Base-by-base conservation (phyloP, 1,140 invertebrate species). In the Formica exsecta region DNA sequence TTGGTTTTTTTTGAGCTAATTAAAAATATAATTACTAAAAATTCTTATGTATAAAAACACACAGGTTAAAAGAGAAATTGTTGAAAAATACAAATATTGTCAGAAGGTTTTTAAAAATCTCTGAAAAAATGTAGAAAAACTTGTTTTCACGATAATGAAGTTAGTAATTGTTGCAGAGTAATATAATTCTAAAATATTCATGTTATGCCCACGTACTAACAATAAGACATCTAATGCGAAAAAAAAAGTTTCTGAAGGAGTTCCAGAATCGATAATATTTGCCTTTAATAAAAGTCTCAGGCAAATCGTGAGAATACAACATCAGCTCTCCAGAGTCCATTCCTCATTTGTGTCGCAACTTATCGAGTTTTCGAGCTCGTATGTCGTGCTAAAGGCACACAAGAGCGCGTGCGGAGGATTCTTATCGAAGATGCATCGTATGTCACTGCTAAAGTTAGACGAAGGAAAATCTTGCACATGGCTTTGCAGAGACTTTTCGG, bases 371-470 rank as follows among this genome's bases (percentile, higher is more conserved):
- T 44, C 79, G 59, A 81, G 51, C 38, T 57, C 44, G 44, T 29
- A 36, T 16, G 19, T n/a, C 44, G 7, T 6, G 59, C 61, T 51
- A 65, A 70, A 81, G 16, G 51, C 22, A 44, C 29, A 41, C 38
- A 32, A 19, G 13, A 73, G 54, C 61, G 29, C 38, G 66, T 41
- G 38, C 22, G 7, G 66, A 1, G 66, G 19, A 61, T 73, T 73
- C 66, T 73, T 81, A 81, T 81, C 77, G 77, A 25, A 57, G 77
- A 81, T 81, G 79, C 79, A 81, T 81, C 79, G 54, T 61, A 68
- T 81, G 79, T 81, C 79, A 73, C 66, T 61, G 54, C 19, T n/a
- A 5, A 81, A 81, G 66, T 81, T 73, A 32, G n/a, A 3, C 16
- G 3, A 22, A 25, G 25, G 22, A 70, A 70, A 81, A 81, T 73